Evolutionary conservation across 2,888 invertebrate genomes (phyloP).

Genomic region (Nymphalis urticae): DNA sequence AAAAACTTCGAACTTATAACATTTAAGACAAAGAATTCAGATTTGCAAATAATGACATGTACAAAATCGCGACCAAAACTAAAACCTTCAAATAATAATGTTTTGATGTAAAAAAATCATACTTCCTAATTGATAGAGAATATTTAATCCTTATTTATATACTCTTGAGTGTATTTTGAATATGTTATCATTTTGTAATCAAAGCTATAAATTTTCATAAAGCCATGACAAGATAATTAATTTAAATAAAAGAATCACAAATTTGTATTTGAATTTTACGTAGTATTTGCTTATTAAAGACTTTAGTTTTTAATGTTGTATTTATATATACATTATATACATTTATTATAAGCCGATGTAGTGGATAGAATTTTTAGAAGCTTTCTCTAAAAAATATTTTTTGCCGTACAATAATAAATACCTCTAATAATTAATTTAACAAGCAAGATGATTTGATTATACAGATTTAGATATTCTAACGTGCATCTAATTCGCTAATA

Average conservation of each 20-base stretch:
- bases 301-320: background rate
- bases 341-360: background rate
- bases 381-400: too few species aligned
- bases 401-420: too few species aligned
- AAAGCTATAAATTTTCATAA: slow-evolving; percentile 14
- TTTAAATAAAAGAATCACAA: slow-evolving; percentile 18
- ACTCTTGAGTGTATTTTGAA: slow-evolving; percentile 6
- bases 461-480: too few species aligned
- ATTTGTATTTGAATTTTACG: slow-evolving; percentile 16
- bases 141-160: background rate
- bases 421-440: too few species aligned
- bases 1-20: too few species aligned
- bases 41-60: background rate
- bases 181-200: slow-evolving; percentile 1
- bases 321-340: background rate
- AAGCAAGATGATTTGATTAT: too few species aligned
- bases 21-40: too few species aligned
- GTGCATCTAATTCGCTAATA: too few species aligned
- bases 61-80: background rate
- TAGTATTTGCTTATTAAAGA: slow-evolving; percentile 15
- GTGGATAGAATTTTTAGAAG: too few species aligned
- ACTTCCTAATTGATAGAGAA: slow-evolving; percentile 7
- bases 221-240: slow-evolving; percentile 18
- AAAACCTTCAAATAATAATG: slow-evolving; percentile 1
- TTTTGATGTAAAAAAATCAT: background rate